Evolutionary conservation across 2,888 invertebrate species (phyloP).

Genomic region (Synanthedon tipuliformis): DNA sequence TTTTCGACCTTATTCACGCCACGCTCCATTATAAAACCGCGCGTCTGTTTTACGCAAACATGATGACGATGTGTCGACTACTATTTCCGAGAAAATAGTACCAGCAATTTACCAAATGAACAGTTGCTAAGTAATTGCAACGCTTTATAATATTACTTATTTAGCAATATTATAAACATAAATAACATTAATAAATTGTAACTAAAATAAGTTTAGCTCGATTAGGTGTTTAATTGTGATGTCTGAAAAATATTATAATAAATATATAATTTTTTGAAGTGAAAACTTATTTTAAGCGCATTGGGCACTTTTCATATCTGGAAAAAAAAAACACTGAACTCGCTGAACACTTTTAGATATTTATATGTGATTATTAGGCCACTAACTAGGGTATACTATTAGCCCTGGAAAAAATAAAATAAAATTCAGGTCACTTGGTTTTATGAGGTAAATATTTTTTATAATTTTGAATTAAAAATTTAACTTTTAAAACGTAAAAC

Average conservation of each 20-base stretch:
- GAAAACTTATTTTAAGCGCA: too few species aligned
- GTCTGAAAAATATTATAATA: background rate
- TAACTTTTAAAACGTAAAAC: background rate
- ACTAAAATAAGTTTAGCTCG: too few species aligned
- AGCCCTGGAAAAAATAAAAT: too few species aligned
- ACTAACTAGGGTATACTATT: too few species aligned
- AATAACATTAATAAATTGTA: too few species aligned
- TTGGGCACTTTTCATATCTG: too few species aligned
- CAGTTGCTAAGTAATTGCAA: background rate
- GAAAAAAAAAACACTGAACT: too few species aligned
- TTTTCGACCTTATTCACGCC: slow-evolving; percentile 20
- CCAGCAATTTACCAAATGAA: background rate
- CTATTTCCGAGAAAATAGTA: slow-evolving; percentile 37
- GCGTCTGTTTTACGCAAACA: slow-evolving; percentile 20
- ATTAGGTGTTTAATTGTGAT: too few species aligned
- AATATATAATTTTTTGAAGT: too few species aligned
- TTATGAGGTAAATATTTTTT: background rate
- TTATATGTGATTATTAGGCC: too few species aligned
- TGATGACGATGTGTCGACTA: slow-evolving; percentile 17
- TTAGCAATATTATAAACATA: too few species aligned
- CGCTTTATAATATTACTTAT: background rate
- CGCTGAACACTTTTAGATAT: too few species aligned
- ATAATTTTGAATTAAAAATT: background rate
- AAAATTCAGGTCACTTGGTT: background rate
- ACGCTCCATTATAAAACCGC: slow-evolving; percentile 20